phyloP scores from a whole-genome alignment of 2,888 invertebrate genomes.

The Pandemis cinnamomeana region DNA sequence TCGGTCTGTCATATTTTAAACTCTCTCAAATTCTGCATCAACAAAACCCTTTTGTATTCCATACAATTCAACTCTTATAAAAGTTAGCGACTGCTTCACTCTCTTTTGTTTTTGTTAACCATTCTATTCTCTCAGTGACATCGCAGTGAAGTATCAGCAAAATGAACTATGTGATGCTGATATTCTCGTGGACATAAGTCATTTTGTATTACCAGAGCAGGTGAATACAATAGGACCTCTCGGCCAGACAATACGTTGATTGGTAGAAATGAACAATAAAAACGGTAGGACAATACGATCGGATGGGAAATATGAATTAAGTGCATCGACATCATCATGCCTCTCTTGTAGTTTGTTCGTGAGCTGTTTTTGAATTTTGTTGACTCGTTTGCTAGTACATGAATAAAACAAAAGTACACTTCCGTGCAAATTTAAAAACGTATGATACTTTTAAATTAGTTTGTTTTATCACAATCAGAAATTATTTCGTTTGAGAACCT shows the following conservation, averaged over 20 bases:
- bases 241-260: conserved; percentile 70
- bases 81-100: conserved; percentile 22
- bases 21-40: conserved; percentile 4
- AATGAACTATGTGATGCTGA: background rate
- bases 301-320: conserved; percentile 70
- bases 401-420: too few relatives aligned
- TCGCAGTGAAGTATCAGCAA: background rate
- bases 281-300: conserved; percentile 71
- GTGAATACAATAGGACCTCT: conserved; percentile 49
- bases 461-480: too few relatives aligned
- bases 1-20: background rate
- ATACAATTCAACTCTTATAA: conserved; percentile 31
- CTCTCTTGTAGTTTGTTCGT: conserved; percentile 50
- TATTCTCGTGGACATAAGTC: background rate
- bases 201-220: background rate
- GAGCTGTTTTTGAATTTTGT: background rate
- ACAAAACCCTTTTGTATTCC: conserved; percentile 24
- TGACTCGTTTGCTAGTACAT: too few relatives aligned
- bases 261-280: conserved; percentile 78
- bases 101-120: conserved; percentile 70
- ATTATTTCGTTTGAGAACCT: too few relatives aligned
- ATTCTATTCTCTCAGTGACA: conserved; percentile 40
- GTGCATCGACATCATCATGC: conserved; percentile 59
- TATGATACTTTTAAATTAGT: too few relatives aligned
- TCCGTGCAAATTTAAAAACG: too few relatives aligned